These are phyloP conservation scores for Anthrax anthrax DNA, from an alignment of 2,888 invertebrate species.

Conservation along the genomic window DNA sequence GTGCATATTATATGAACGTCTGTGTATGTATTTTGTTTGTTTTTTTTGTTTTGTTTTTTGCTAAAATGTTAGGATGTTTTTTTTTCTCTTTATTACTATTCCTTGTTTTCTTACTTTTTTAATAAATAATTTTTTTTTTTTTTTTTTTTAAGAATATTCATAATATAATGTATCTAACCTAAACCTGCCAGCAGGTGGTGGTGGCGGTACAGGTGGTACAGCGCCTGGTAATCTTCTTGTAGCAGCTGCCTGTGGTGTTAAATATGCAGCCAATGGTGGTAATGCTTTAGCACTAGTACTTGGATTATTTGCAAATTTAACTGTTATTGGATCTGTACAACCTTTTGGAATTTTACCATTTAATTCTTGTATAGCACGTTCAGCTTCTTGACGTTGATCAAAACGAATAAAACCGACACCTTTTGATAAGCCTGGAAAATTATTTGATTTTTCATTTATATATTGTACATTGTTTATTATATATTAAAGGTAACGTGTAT, in stretches of 20 bases:
- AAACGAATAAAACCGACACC: constrained; percentile 91
- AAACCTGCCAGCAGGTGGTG: constrained; percentile 50
- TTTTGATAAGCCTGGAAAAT: constrained; percentile 69
- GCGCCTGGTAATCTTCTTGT: constrained; percentile 74
- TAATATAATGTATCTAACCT: no score
- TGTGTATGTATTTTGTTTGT: no score
- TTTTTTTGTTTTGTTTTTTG: no score
- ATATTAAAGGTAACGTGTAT: no score
- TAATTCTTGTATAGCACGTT: constrained; percentile 77
- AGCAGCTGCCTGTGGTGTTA: constrained; percentile 61
- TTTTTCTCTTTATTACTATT: no score
- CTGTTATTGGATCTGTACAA: constrained; percentile 78
- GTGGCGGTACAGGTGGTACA: constrained; percentile 34
- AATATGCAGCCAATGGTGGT: constrained; percentile 70
- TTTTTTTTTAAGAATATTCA: no score
- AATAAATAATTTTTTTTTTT: no score
- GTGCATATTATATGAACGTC: no score
- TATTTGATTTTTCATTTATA: neutral
- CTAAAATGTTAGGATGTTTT: no score
- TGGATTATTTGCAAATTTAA: constrained; percentile 90
- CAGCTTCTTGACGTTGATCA: constrained; percentile 83
- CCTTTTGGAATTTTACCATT: constrained; percentile 83
- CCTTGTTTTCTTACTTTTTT: no score
- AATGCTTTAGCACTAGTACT: constrained; percentile 75
- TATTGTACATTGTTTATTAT: no score